Evolutionary conservation across 2,113 vertebrate genomes (phyloP), one percentile per base, ranked within the genome.

Genomic region (Motacilla alba): DNA sequence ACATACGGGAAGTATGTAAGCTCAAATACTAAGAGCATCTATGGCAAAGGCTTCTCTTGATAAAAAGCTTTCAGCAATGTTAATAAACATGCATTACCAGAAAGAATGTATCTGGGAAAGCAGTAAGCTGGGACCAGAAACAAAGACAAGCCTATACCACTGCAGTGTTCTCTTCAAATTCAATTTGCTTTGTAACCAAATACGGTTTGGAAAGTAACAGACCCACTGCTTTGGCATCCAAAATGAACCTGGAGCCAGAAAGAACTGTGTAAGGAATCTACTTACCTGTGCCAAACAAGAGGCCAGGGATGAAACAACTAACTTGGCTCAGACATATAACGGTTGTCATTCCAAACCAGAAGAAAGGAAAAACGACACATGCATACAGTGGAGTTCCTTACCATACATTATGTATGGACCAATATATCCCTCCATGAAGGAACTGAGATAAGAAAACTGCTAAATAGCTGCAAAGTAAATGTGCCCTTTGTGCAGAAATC

Each of bases 131-230:
- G 50, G 52, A 55, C 13, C 33, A 92, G 64, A 67, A 87, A 83
- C 46, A 77, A 88, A 92, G 86, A 81, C 50, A 92, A 74, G 43
- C 27, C 73, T 89, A 92, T 68, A 85, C 16, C 1, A 1, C 17
- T 90, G 50, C 80, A 81, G 50, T 30, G 21, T 41, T 89, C 64
- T 89, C 35, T 84, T 87, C 35, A 80, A 80, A 86, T 76, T 88
- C 63, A 56, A 49, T 78, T 90, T 92, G 50, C 60, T 91, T 72
- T 89, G 86, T 92, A 95, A 94, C 47, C 47, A 78, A 89, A 78
- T 83, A 90, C 0, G 0, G 81, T 93, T 89, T 68, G 47, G 56
- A 63, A 90, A 89, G 80, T 69, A 86, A 90, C 15, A 43, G 26
- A 59, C 30, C 18, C 44, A 52, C 16, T 75, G 64, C 68, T 81